Evolutionary conservation across 2,888 invertebrate genomes (phyloP).

Genomic region (Cephus rjabovi): DNA sequence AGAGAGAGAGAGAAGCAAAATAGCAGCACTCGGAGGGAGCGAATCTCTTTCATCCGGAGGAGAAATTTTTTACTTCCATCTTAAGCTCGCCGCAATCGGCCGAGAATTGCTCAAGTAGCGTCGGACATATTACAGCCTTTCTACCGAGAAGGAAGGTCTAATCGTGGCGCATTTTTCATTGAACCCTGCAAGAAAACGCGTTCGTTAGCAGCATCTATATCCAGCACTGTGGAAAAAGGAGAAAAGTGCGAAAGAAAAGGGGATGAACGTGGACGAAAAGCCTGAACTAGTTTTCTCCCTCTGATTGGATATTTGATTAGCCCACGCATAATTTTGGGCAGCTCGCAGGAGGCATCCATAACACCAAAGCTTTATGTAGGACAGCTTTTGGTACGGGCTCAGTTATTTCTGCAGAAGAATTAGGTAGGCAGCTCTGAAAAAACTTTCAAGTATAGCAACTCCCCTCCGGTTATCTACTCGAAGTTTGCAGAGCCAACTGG

Average conservation of each 20-base stretch:
- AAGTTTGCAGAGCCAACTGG: conserved; percentile 6
- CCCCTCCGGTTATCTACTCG: conserved; percentile 3
- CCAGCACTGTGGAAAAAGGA: no score
- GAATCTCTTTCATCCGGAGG: conserved; percentile 22
- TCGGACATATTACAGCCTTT: conserved; percentile 40
- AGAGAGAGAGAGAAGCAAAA: no score
- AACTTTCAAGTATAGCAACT: not conserved
- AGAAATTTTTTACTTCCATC: conserved; percentile 24
- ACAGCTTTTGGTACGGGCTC: not conserved
- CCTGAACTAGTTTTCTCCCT: no score
- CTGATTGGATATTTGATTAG: no score
- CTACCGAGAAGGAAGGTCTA: conserved; percentile 33
- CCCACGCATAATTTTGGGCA: no score
- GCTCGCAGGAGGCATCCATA: no score
- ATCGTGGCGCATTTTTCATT: conserved; percentile 29
- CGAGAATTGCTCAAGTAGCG: conserved; percentile 26
- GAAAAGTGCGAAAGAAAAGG: no score
- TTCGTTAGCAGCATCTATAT: no score
- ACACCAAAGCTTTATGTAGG: not conserved
- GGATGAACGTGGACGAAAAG: no score
- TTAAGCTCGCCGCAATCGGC: conserved; percentile 34
- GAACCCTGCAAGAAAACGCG: no score
- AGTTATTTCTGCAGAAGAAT: conserved; percentile 2
- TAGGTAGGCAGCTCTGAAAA: not conserved
- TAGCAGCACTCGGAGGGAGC: conserved; percentile 3